Evolutionary conservation across 2,797 vertebrate genomes (phyloP).

Genomic region (Brachyalestes nurse): DNA sequence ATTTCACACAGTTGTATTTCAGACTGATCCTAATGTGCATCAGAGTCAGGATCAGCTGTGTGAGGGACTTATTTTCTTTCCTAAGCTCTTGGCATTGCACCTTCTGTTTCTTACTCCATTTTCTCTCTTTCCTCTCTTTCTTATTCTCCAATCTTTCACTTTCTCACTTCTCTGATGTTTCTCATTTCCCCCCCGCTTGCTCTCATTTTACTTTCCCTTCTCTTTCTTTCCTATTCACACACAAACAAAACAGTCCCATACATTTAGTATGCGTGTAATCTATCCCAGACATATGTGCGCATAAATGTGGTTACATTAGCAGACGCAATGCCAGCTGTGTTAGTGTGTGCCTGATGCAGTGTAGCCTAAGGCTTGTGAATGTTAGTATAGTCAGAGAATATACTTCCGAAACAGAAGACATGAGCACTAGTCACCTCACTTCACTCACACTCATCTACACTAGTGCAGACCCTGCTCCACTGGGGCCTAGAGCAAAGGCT

Average conservation of each 20-base stretch:
- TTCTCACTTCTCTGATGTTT: neutral
- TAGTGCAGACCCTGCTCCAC: neutral
- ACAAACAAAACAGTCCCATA: slow-evolving; percentile 17
- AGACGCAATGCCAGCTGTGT: neutral
- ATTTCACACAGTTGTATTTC: too few relatives aligned
- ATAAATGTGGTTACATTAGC: neutral
- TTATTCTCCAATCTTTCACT: neutral
- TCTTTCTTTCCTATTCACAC: neutral
- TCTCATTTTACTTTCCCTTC: neutral
- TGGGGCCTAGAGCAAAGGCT: neutral
- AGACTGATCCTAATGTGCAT: too few relatives aligned
- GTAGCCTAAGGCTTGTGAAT: neutral
- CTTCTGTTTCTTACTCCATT: neutral
- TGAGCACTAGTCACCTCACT: neutral
- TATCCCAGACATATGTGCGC: slow-evolving; percentile 16
- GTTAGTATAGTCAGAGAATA: neutral
- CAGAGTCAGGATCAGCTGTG: too few relatives aligned
- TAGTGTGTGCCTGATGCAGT: slow-evolving; percentile 1
- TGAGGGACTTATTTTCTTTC: too few relatives aligned
- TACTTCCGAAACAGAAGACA: neutral
- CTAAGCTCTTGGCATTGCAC: neutral
- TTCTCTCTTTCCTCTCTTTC: neutral
- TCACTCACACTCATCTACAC: neutral
- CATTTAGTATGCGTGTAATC: neutral
- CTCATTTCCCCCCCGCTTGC: neutral